Evolutionary conservation across 2,797 vertebrate genomes (phyloP).

Genomic region (Nyctalus aviator): DNA sequence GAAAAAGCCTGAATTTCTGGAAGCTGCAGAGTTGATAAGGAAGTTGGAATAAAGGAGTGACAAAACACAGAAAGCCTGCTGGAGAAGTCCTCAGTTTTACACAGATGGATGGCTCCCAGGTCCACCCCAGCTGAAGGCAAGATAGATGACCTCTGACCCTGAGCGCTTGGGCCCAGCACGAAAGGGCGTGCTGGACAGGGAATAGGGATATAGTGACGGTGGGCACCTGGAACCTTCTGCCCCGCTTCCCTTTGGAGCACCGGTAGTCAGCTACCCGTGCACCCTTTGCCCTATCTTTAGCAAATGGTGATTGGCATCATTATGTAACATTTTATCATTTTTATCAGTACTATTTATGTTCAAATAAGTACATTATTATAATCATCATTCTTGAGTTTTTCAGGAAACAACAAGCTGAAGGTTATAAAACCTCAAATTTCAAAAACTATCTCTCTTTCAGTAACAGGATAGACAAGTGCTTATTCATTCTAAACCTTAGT

Average conservation of each 20-base stretch:
- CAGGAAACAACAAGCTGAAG: not conserved
- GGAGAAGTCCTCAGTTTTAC: not conserved
- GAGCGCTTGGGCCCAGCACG: not conserved
- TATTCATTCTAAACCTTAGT: not conserved
- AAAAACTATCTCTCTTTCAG: not conserved
- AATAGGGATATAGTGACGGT: not conserved
- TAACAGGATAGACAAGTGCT: not conserved
- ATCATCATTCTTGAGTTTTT: not conserved
- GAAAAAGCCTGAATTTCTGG: not conserved
- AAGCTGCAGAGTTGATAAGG: not conserved
- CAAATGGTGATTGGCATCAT: not conserved
- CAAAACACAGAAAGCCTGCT: not conserved
- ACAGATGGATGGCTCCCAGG: accelerated
- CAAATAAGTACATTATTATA: not conserved
- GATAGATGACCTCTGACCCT: not conserved
- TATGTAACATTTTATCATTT: conserved; percentile 28
- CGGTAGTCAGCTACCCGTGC: not conserved
- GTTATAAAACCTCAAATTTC: conserved; percentile 9
- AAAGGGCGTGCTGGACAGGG: no score
- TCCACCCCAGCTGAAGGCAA: not conserved
- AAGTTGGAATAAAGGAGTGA: not conserved
- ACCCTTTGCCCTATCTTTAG: not conserved
- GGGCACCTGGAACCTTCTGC: not conserved
- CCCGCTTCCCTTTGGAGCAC: not conserved
- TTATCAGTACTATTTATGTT: not conserved